Conservation (phyloP, 2,797 vertebrate species). For the Toxotes lorentzi region DNA sequence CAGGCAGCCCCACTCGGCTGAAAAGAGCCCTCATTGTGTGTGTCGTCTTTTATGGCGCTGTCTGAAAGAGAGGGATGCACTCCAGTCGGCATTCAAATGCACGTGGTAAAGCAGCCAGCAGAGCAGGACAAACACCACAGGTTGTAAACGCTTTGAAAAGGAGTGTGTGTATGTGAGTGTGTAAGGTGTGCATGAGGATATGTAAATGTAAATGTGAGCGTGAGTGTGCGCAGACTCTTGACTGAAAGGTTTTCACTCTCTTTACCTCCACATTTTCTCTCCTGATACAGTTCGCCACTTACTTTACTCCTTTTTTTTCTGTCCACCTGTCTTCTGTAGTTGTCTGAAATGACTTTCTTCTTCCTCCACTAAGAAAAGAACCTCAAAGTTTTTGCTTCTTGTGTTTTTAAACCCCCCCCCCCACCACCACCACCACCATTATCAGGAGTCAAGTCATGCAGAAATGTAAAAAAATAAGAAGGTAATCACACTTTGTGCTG, state of each 20-base stretch:
- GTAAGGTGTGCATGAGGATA: conserved; percentile 39
- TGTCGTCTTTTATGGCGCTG: conserved; percentile 80
- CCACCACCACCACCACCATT: conserved; percentile 45
- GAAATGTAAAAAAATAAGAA: conserved; percentile 80
- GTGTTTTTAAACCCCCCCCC: conserved; percentile 57
- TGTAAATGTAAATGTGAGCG: conserved; percentile 39
- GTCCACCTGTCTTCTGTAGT: conserved; percentile 72
- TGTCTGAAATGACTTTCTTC: conserved; percentile 73
- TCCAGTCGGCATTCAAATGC: conserved; percentile 82
- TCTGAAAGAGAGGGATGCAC: conserved; percentile 81
- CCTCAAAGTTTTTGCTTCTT: conserved; percentile 65
- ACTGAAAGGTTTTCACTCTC: conserved; percentile 74
- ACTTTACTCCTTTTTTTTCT: conserved; percentile 50
- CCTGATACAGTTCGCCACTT: conserved; percentile 61
- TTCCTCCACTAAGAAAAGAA: conserved; percentile 61
- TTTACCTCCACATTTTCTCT: conserved; percentile 63
- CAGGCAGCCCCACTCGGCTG: conserved; percentile 70
- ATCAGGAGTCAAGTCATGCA: conserved; percentile 84
- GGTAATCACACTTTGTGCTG: conserved; percentile 84
- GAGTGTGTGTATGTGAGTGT: conserved; percentile 53
- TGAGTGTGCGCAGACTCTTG: conserved; percentile 44
- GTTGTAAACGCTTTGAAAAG: conserved; percentile 80
- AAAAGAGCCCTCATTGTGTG: conserved; percentile 83
- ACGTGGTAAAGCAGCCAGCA: conserved; percentile 78
- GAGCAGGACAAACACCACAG: conserved; percentile 82